These are phyloP conservation scores for Tribolium madens DNA, from an alignment of 1,140 invertebrate species.

Conservation along the genomic window DNA sequence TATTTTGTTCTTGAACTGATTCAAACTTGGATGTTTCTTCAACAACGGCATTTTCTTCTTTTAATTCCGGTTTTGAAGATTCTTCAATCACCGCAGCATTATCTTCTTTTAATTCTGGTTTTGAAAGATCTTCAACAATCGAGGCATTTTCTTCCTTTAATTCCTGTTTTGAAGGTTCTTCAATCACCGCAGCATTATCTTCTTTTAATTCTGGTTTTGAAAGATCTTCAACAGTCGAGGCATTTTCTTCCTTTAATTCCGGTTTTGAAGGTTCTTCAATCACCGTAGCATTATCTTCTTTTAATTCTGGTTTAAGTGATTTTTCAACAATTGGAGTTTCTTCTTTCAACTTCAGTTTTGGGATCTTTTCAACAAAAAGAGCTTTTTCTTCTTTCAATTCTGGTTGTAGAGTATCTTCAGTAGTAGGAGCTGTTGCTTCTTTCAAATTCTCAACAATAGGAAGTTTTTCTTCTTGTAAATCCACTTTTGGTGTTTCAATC, in stretches of 20 bases:
- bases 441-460: background rate
- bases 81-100: background rate
- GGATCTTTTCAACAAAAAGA: too few species aligned
- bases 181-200: too few species aligned
- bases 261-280: background rate
- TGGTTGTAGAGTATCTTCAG: too few species aligned
- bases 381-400: too few species aligned
- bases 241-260: too few species aligned
- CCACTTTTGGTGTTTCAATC: background rate
- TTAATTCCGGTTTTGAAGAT: background rate
- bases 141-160: too few species aligned
- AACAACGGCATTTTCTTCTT: background rate
- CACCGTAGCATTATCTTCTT: background rate
- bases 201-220: too few species aligned
- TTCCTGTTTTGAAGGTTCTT: too few species aligned
- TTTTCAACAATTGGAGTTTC: background rate
- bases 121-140: too few species aligned
- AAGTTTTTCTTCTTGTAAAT: background rate
- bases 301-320: background rate
- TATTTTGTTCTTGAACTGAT: slow-evolving; percentile 12
- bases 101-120: too few species aligned
- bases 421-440: too few species aligned
- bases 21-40: background rate
- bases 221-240: too few species aligned
- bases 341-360: background rate